phyloP scores from a whole-genome alignment of 2,888 invertebrate species.

The Cephus sareptanus region DNA sequence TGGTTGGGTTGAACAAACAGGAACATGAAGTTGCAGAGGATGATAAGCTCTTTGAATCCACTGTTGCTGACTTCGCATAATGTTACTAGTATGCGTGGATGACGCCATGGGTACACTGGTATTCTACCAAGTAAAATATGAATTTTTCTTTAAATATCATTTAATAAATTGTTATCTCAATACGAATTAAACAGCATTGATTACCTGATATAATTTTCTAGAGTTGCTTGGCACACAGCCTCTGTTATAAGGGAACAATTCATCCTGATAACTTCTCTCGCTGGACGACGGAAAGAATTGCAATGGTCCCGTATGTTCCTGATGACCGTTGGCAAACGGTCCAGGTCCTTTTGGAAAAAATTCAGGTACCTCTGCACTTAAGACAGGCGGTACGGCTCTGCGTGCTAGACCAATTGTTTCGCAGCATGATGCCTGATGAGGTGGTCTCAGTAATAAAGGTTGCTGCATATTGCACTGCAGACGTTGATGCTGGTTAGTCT shows the following conservation, averaged over 20 bases:
- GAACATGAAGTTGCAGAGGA: conserved; percentile 46
- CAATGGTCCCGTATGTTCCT: conserved; percentile 22
- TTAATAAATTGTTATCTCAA: neutral
- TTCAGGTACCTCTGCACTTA: conserved; percentile 58
- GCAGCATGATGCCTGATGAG: conserved; percentile 24
- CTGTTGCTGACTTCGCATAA: conserved; percentile 50
- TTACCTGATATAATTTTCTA: conserved; percentile 51
- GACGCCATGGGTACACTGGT: conserved; percentile 46
- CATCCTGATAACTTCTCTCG: conserved; percentile 52
- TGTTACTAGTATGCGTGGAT: conserved; percentile 36
- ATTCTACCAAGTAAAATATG: conserved; percentile 38
- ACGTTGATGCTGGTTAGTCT: conserved; percentile 8
- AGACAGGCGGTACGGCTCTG: conserved; percentile 13
- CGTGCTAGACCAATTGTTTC: conserved; percentile 15
- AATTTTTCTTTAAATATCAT: conserved; percentile 4
- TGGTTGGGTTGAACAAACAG: conserved; percentile 22
- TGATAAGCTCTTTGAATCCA: conserved; percentile 52
- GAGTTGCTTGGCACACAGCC: conserved; percentile 28
- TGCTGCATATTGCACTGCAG: conserved; percentile 17
- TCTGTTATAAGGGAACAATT: conserved; percentile 50
- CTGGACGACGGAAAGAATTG: conserved; percentile 48
- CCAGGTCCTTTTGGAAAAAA: conserved; percentile 54
- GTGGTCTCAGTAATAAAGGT: conserved; percentile 28
- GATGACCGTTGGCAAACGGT: conserved; percentile 9
- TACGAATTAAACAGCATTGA: neutral